These are phyloP conservation scores for Neogale vison DNA, from an alignment of 2,113 vertebrate species.

Conservation along the genomic window DNA sequence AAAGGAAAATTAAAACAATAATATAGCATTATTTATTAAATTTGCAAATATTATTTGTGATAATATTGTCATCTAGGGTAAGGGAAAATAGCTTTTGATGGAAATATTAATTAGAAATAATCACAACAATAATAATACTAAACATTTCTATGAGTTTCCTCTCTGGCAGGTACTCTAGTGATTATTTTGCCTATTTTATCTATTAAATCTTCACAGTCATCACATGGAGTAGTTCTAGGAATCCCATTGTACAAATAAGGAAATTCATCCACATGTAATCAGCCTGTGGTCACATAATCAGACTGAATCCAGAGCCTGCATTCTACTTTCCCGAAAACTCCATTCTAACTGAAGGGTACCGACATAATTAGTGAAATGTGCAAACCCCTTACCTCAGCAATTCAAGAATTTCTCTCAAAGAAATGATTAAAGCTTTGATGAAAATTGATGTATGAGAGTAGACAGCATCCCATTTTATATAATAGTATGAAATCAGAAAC, in stretches of 20 bases:
- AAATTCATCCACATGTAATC: background rate
- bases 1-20: background rate
- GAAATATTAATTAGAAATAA: conserved; percentile 7
- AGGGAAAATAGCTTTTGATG: background rate
- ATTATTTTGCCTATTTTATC: background rate
- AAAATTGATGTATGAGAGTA: background rate
- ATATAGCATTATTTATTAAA: background rate
- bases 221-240: background rate
- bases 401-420: conserved; percentile 3
- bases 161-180: background rate
- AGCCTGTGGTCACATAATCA: background rate
- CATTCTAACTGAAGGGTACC: background rate
- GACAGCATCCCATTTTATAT: background rate
- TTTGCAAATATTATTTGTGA: background rate
- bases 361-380: background rate
- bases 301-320: background rate
- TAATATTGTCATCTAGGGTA: background rate
- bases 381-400: background rate
- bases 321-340: background rate
- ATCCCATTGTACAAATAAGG: background rate
- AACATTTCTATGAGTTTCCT: background rate
- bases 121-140: background rate
- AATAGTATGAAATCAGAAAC: background rate
- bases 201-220: background rate
- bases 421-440: background rate